Base-by-base conservation (phyloP, 2,888 invertebrate genomes). In the Pterobdella sp. region DNA sequence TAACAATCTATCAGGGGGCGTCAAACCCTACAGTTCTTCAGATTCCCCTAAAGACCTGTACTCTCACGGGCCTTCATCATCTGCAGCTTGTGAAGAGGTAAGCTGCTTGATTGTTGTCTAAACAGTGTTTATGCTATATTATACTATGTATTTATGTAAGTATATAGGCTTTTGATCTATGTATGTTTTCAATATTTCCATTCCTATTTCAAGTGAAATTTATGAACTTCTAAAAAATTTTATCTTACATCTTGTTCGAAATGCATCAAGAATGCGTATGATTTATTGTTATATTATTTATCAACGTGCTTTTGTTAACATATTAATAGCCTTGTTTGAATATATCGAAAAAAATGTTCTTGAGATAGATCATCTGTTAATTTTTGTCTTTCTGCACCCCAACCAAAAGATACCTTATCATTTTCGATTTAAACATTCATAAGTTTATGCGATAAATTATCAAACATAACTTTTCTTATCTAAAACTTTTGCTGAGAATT, bases 41-140 rank as follows among this genome's bases (percentile, higher is more conserved):
- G 60, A 56, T 4, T 56, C 60, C n/a, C 60, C 60, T 26, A 56
- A 56, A 26, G 60, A 56, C 60, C 60, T 56, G n/a, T 56, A 56
- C n/a, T 56, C 60, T 56, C 60, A 26, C 4, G 60, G 60, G 3
- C 60, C 60, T 22, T 56, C 60, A 22, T 26, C n/a, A 22, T 56
- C 60, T 7, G 60, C 60, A 4, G 60, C 60, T 3, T 56, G 60
- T 56, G 60, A 56, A 26, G 60, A 56, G 60, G 60, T 56, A 4
- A 7, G 60, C 26, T n/a, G n/a, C n/a, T n/a, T n/a, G n/a, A n/a
- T n/a, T n/a, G n/a, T n/a, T n/a, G n/a, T n/a, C n/a, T n/a, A n/a
- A n/a, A n/a, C n/a, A n/a, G n/a, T n/a, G n/a, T n/a, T n/a, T n/a
- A n/a, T n/a, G n/a, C n/a, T n/a, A n/a, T n/a, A n/a, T n/a, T n/a